phyloP scores from a whole-genome alignment of 2,888 invertebrate species.

The Nymphalis c-album region DNA sequence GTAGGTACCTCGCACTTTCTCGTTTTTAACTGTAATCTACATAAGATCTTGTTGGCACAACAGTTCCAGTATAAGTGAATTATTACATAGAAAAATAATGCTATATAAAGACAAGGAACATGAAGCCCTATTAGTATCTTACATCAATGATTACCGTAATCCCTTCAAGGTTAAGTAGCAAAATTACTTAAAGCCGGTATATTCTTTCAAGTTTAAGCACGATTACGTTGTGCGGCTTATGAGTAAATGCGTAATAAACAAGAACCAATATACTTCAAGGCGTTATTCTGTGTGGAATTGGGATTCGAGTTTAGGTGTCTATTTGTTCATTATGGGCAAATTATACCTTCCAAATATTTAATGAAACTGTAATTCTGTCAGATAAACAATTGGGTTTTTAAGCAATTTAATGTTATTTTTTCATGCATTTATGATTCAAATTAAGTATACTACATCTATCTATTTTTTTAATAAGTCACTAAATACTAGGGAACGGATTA shows the following conservation, averaged over 20 bases:
- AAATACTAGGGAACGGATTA: too few relatives aligned
- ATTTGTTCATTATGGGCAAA: too few relatives aligned
- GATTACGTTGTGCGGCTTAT: constrained; percentile 10
- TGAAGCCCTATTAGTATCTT: constrained; percentile 24
- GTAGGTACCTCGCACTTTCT: background rate
- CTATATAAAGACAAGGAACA: constrained; percentile 17
- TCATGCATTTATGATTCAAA: too few relatives aligned
- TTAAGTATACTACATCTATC: too few relatives aligned
- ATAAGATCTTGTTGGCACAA: background rate
- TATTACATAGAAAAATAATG: constrained; percentile 15
- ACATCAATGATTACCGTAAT: constrained; percentile 24
- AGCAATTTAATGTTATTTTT: too few relatives aligned
- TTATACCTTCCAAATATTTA: too few relatives aligned
- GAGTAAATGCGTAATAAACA: background rate
- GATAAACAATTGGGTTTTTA: too few relatives aligned
- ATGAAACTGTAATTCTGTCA: too few relatives aligned
- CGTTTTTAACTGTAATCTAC: background rate
- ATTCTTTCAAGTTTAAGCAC: constrained; percentile 40
- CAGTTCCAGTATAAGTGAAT: constrained; percentile 8
- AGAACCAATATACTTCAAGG: background rate
- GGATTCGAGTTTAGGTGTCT: too few relatives aligned
- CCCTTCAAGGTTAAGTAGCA: constrained; percentile 16
- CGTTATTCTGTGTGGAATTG: too few relatives aligned
- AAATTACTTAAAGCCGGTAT: constrained; percentile 14
- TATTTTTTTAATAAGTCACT: too few relatives aligned